A percentile compares a stretch with the other conserved stretches of the same genome.
phyloP scores from a whole-genome alignment of 2,113 vertebrate genomes.

The Leucosticte australis region DNA sequence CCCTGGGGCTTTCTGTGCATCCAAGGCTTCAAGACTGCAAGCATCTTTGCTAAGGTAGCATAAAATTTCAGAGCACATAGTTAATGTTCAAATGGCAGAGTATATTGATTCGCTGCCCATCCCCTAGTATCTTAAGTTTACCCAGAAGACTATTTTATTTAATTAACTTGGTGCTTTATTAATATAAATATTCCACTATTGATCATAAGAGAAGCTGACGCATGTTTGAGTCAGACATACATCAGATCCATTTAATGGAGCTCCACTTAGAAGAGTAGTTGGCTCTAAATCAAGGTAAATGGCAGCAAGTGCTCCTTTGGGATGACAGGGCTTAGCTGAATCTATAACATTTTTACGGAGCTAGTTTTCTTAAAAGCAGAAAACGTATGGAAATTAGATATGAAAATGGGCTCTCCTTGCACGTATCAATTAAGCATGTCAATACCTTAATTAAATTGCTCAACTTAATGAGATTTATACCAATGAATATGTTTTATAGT shows the following conservation, averaged over 20 bases:
- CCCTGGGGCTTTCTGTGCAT: not conserved
- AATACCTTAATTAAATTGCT: constrained; percentile 99
- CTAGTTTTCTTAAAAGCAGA: constrained; percentile 75
- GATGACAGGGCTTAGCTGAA: constrained; percentile 77
- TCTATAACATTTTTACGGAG: constrained; percentile 81
- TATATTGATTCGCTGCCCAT: constrained; percentile 79
- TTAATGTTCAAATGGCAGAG: constrained; percentile 76
- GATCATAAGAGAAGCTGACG: constrained; percentile 90
- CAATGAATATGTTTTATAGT: constrained; percentile 96
- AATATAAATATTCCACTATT: constrained; percentile 98
- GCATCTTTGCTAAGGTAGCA: constrained; percentile 59
- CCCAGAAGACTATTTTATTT: constrained; percentile 90
- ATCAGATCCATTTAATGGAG: constrained; percentile 79
- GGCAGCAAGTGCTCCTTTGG: constrained; percentile 88
- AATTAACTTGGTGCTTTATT: constrained; percentile 95
- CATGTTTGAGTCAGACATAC: constrained; percentile 81
- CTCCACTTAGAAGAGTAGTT: constrained; percentile 77
- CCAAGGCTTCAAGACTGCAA: constrained; percentile 36
- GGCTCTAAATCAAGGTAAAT: constrained; percentile 90
- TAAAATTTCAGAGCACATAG: constrained; percentile 79
- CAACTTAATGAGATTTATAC: constrained; percentile 96
- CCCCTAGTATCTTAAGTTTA: constrained; percentile 83
- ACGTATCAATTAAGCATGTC: constrained; percentile 99
- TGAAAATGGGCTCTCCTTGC: constrained; percentile 86
- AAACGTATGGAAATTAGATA: constrained; percentile 90